Conservation (phyloP, 2,888 invertebrate genomes). For the Microplitis manilae region DNA sequence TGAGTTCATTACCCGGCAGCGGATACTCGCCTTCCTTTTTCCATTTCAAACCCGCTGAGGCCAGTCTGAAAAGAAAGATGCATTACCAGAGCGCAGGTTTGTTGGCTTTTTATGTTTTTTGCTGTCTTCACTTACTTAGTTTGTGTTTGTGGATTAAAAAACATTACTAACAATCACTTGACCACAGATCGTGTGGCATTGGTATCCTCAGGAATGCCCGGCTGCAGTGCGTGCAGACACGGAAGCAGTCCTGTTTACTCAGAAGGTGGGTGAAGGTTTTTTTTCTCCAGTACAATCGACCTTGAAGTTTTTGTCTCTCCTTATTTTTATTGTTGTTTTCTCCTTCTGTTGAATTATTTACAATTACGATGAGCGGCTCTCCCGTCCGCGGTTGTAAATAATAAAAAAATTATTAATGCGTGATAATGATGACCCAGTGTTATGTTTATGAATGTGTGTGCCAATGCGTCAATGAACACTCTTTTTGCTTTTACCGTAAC, state of each 20-base stretch:
- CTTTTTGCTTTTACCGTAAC: slow-evolving; percentile 4
- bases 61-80: slow-evolving; percentile 79
- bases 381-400: background rate
- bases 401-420: background rate
- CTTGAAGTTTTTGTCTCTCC: background rate
- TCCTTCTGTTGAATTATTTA: background rate
- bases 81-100: slow-evolving; percentile 70
- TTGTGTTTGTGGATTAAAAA: background rate
- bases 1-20: slow-evolving; percentile 85
- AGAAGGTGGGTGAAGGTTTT: slow-evolving; percentile 57
- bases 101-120: background rate
- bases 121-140: background rate
- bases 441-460: background rate
- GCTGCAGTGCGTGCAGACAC: slow-evolving; percentile 66
- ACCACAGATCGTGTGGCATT: slow-evolving; percentile 78
- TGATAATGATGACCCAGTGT: slow-evolving; percentile 1
- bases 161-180: slow-evolving; percentile 10
- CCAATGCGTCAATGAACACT: slow-evolving; percentile 7
- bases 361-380: background rate
- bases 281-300: slow-evolving; percentile 6
- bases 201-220: slow-evolving; percentile 72
- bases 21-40: slow-evolving; percentile 94
- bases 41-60: slow-evolving; percentile 88
- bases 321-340: slow-evolving; percentile 7
- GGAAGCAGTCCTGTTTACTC: slow-evolving; percentile 66